Evolutionary conservation across 2,888 invertebrate species (phyloP), one percentile per base, ranked within the genome.

Genomic region (Tanytarsus gracilentus): DNA sequence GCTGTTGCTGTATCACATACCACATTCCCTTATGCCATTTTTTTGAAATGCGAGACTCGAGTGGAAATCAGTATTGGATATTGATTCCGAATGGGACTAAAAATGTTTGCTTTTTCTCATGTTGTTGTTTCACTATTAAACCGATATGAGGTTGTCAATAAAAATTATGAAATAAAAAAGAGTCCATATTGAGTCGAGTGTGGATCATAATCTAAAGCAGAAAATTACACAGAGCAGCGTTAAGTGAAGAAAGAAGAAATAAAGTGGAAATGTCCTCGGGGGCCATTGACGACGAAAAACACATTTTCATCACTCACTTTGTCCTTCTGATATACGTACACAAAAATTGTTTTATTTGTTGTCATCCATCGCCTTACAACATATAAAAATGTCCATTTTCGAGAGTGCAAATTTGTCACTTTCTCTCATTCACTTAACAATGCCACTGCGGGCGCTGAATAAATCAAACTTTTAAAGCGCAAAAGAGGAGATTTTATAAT

Each of bases 151-250:
- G 18, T 11, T 44, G 44, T 36, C 53, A 53, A 53, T 53, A 53
- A 53, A 53, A 53, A 53, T 53, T 53, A 53, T 53, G 33, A 53
- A 30, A 53, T 36, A 53, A 53, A 53, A 30, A n/a, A n/a, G n/a
- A n/a, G n/a, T 53, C 53, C 25, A 36, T 44, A 44, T 18, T 23
- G 23, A 44, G 44, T 49, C 11, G 14, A 8, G 23, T 11, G 14
- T 8, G 14, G 21, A 14, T n/a, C 23, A 44, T 44, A n/a, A n/a
- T 44, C 23, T 44, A 5, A 16, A 4, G 44, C 16, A 9, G 33
- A 33, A 44, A 18, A 33, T n/a, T 4, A n/a, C 21, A 36, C 49
- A 53, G 27, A 23, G 16, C 21, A 55, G 55, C 27, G 33, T 21
- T 40, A 39, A 23, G 23, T 6, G 23, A 44, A 23, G 11, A 11